Evolutionary conservation across 2,888 invertebrate genomes (phyloP), one percentile per base, ranked within the genome.

Genomic region (Axea sp.): DNA sequence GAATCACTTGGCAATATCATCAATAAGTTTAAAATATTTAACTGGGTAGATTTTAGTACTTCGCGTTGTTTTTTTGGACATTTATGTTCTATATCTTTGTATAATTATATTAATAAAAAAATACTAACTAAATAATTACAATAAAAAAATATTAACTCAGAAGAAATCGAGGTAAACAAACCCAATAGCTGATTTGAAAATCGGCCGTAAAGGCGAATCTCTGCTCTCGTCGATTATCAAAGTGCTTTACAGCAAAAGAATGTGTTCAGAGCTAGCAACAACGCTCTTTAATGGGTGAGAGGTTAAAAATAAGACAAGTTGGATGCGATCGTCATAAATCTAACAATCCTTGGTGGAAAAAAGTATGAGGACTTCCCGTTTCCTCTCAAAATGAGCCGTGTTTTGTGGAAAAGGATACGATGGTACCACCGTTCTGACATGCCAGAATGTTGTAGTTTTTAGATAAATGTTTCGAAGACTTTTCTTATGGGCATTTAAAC

Each of bases 221-320:
- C 55, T 49, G 49, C 71, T 71, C 64, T 71, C 71, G 71, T 71
- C 71, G 71, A 71, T 73, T 73, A 73, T 67, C 73, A 65, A 67
- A 60, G 67, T 67, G 62, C 67, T 73, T 73, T 67, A 28, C 55
- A 37, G 67, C 31, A 53, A 65, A 73, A 76, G 75, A 76, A 76
- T 73, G 75, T 78, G 80, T 76, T 76, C 77, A 78, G 82, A 83
- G 67, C 78, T 77, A 74, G 79, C 84, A 85, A 85, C 85, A 85
- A 84, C 83, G 82, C 84, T 85, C 84, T 84, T 85, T 86, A 86
- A 86, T 87, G 86, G 85, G 83, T 84, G 84, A 85, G 84, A 85
- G 83, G 86, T 86, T 86, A 86, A 85, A 86, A 86, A 86, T 85
- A 85, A 75, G 72, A 72, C 62, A 64, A 64, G 53, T 41, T 59